Evolutionary conservation across 2,113 vertebrate genomes (phyloP), one percentile per base, ranked within the genome.

Genomic region (Nanorana parkeri): DNA sequence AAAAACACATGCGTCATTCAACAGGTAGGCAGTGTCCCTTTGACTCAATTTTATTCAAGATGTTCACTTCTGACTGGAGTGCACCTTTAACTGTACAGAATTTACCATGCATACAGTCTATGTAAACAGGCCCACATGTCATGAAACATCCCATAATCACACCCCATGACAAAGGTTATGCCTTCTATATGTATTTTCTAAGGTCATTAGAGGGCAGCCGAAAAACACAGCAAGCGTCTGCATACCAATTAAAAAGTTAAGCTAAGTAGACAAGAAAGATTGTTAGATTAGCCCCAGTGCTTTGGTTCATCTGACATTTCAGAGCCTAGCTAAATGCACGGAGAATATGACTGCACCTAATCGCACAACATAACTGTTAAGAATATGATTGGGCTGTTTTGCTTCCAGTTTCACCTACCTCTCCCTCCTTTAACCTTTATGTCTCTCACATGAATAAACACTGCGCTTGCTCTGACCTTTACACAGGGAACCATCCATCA

Each of bases 351-450:
- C 69, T 67, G 81, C 78, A 75, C 3, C 67, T 83, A 86, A 84
- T 29, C 83, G 83, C 13, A 77, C 84, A 36, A 76, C 77, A 52
- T 20, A 86, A 84, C 89, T 90, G 88, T 51, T 77, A 77, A 79
- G 78, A 81, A 41, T 61, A 60, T 32, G 5, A 19, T 83, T 76
- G 74, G 78, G 72, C 75, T 24, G 61, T 55, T 81, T 78, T 68
- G 82, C 83, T 84, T 80, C 77, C 17, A 71, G 56, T 72, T 68
- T 29, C 17, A 77, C 77, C 86, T 84, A 84, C 60, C 85, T 54
- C 84, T 85, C 86, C 91, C 86, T 83, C 90, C 84, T 85, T 84
- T 94, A 93, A 96, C 94, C 95, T 96, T 97, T 96, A 88, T 84
- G 88, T 87, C 93, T 93, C 89, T 90, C 93, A 93, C 92, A 90